Evolutionary conservation across 2,888 invertebrate species (phyloP).

Genomic region (Drosophila infuscata): DNA sequence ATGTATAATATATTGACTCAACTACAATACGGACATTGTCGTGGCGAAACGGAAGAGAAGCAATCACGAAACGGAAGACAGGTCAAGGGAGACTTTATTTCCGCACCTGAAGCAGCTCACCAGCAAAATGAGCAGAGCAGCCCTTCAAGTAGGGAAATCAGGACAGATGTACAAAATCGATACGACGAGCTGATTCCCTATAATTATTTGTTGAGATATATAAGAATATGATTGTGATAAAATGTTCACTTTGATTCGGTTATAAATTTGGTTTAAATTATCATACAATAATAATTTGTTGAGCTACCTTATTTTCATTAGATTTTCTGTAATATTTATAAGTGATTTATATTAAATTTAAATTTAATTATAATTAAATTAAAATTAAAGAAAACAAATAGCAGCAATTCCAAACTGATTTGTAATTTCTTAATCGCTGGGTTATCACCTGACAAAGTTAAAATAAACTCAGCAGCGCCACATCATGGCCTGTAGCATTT

Average conservation of each 20-base stretch:
- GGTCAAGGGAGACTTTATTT: slow-evolving; percentile 78
- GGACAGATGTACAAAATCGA: slow-evolving; percentile 9
- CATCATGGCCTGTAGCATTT: slow-evolving; percentile 5
- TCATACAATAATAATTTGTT: neutral
- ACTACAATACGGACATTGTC: slow-evolving; percentile 78
- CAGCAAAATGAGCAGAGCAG: slow-evolving; percentile 28
- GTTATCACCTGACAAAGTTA: slow-evolving; percentile 15
- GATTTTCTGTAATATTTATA: neutral
- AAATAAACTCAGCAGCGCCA: slow-evolving; percentile 5
- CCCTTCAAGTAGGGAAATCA: slow-evolving; percentile 38
- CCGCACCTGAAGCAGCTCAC: slow-evolving; percentile 72
- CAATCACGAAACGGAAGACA: slow-evolving; percentile 59
- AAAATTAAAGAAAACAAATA: neutral
- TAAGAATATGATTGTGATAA: neutral
- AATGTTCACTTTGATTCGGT: neutral
- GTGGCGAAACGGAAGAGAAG: slow-evolving; percentile 68
- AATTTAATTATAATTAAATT: neutral
- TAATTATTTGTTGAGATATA: neutral
- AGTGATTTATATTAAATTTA: neutral
- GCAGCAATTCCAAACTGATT: neutral
- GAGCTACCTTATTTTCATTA: neutral
- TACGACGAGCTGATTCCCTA: slow-evolving; percentile 33
- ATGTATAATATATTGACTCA: slow-evolving; percentile 76
- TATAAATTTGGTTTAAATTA: neutral
- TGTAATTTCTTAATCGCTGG: neutral